Percentiles rank a stretch among this genome's conserved stretches.
Conservation (phyloP, 2,888 invertebrate species). For the Dicycla oo region DNA sequence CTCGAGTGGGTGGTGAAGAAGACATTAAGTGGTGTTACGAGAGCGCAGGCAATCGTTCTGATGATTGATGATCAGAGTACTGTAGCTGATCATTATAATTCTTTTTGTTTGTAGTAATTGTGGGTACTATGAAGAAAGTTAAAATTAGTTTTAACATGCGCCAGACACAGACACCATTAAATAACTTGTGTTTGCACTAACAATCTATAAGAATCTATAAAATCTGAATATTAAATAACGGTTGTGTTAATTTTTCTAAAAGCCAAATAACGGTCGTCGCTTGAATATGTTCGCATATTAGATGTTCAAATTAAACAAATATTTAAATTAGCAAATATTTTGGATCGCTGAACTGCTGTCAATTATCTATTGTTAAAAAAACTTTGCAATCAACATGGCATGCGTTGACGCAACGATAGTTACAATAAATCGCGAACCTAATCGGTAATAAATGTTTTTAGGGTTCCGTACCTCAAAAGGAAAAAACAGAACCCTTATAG, state of each 20-base stretch:
- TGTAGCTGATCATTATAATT: slow-evolving; percentile 7
- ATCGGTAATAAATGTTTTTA: slow-evolving; percentile 46
- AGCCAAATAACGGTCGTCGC: slow-evolving; percentile 6
- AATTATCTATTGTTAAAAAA: slow-evolving; percentile 49
- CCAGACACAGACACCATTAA: neutral
- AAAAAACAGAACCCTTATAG: too few species aligned
- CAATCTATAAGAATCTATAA: neutral
- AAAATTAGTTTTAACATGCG: neutral
- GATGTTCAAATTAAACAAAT: slow-evolving; percentile 26
- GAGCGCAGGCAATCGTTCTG: slow-evolving; percentile 23
- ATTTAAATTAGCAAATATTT: slow-evolving; percentile 36
- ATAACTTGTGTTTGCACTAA: neutral
- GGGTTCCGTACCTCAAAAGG: too few species aligned
- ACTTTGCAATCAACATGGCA: slow-evolving; percentile 37
- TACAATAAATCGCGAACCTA: slow-evolving; percentile 46
- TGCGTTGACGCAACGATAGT: slow-evolving; percentile 36
- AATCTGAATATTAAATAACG: neutral
- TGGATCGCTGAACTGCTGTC: slow-evolving; percentile 17
- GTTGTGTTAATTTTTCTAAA: slow-evolving; percentile 19
- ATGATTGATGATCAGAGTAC: slow-evolving; percentile 26
- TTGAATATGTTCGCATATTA: slow-evolving; percentile 1
- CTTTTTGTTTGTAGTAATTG: neutral
- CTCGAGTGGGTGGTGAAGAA: slow-evolving; percentile 50
- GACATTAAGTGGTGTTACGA: slow-evolving; percentile 47
- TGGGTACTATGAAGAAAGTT: neutral